phyloP scores from a whole-genome alignment of 1,140 invertebrate genomes.

The Zaprionus kolodkinae region DNA sequence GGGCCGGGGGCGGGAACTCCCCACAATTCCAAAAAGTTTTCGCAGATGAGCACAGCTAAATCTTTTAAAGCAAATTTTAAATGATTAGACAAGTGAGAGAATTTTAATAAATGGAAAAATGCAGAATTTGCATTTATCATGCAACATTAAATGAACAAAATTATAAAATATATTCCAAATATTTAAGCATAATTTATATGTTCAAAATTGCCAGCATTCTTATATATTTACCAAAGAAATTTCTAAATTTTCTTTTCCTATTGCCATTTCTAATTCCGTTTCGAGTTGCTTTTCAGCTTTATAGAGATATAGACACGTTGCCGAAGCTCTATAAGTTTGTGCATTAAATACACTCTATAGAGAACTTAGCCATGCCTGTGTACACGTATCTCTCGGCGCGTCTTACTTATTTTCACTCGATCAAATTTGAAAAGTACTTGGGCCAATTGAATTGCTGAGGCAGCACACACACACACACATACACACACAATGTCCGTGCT shows the following conservation, averaged over 20 bases:
- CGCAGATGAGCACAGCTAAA: not conserved
- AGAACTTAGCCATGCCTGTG: not conserved
- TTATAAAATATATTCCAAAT: too few relatives aligned
- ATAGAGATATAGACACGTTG: too few relatives aligned
- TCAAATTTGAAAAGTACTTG: constrained; percentile 75
- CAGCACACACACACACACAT: constrained; percentile 17
- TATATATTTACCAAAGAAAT: too few relatives aligned
- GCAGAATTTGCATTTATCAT: too few relatives aligned
- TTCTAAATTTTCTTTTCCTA: too few relatives aligned
- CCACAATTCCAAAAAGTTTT: not conserved
- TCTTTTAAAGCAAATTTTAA: not conserved
- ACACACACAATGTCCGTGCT: constrained; percentile 15
- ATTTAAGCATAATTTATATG: too few relatives aligned
- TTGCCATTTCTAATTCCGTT: too few relatives aligned
- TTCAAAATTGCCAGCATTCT: too few relatives aligned
- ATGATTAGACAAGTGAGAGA: constrained; percentile 10
- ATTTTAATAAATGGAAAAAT: too few relatives aligned
- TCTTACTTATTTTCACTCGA: constrained; percentile 56
- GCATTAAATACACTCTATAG: not conserved
- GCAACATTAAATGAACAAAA: too few relatives aligned
- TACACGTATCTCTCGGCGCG: not conserved
- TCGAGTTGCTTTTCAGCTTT: too few relatives aligned
- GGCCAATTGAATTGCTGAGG: constrained; percentile 68
- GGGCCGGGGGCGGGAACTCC: not conserved
- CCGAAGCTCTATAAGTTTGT: not conserved